These are phyloP conservation scores for Brachionichthys hirsutus DNA, from an alignment of 2,113 vertebrate genomes.

Conservation along the genomic window DNA sequence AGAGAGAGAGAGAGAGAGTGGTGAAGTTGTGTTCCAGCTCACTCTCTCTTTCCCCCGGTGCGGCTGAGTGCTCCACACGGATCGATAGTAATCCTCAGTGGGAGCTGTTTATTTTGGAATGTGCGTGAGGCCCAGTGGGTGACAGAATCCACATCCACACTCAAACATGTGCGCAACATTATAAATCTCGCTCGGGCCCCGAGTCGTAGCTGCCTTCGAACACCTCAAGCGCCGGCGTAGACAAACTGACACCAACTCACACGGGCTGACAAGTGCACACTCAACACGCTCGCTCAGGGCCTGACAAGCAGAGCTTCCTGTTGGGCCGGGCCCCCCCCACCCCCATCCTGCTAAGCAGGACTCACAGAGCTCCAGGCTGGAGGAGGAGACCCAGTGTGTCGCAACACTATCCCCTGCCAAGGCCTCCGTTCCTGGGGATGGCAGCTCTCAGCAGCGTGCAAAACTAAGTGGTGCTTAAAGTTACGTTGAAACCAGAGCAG, in stretches of 20 bases:
- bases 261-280: slow-evolving; percentile 42
- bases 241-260: slow-evolving; percentile 37
- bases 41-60: slow-evolving; percentile 42
- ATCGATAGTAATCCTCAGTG: slow-evolving; percentile 73
- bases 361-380: slow-evolving; percentile 62
- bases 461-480: not conserved
- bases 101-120: slow-evolving; percentile 73
- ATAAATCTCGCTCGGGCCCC: slow-evolving; percentile 51
- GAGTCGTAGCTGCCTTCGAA: slow-evolving; percentile 17
- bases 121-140: slow-evolving; percentile 65
- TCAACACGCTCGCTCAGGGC: slow-evolving; percentile 44
- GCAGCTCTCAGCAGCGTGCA: slow-evolving; percentile 59
- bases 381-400: slow-evolving; percentile 52
- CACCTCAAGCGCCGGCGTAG: slow-evolving; percentile 20
- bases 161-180: slow-evolving; percentile 48
- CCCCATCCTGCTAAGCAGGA: slow-evolving; percentile 55
- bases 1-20: slow-evolving; percentile 11
- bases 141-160: slow-evolving; percentile 60
- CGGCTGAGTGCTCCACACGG: slow-evolving; percentile 58
- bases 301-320: slow-evolving; percentile 53
- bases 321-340: slow-evolving; percentile 40
- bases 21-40: slow-evolving; percentile 11
- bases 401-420: slow-evolving; percentile 64
- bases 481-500: too few relatives aligned
- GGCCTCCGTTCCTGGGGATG: slow-evolving; percentile 62